phyloP scores from a whole-genome alignment of 2,113 vertebrate species.

The Prionailurus viverrinus region DNA sequence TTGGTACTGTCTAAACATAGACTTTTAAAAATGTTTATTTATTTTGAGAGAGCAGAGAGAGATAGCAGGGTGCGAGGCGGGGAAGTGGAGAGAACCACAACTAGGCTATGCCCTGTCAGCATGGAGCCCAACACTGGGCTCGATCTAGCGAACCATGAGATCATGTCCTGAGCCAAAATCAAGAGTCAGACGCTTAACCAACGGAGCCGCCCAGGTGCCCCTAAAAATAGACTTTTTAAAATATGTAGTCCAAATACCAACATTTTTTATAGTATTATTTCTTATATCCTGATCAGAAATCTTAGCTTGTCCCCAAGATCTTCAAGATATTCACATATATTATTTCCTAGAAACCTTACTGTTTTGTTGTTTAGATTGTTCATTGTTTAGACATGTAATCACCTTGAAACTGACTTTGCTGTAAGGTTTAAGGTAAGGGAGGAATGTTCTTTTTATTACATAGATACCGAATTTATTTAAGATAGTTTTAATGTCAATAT shows the following conservation, averaged over 20 bases:
- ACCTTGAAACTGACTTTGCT: neutral
- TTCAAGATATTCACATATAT: neutral
- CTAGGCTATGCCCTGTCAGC: too few relatives aligned
- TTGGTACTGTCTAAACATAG: neutral
- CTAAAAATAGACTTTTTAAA: conserved; percentile 13
- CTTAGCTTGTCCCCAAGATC: neutral
- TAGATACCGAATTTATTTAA: neutral
- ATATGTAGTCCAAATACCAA: neutral
- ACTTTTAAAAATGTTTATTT: neutral
- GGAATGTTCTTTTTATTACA: neutral
- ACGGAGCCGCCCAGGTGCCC: too few relatives aligned
- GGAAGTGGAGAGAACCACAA: too few relatives aligned
- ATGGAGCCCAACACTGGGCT: too few relatives aligned
- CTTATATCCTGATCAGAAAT: neutral
- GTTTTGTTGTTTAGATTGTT: neutral
- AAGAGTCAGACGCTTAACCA: too few relatives aligned
- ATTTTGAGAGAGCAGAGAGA: too few relatives aligned
- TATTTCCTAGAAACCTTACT: neutral
- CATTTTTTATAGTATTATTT: neutral
- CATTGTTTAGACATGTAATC: neutral
- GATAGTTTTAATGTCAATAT: neutral
- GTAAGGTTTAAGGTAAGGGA: neutral
- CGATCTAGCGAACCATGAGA: too few relatives aligned
- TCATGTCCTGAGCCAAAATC: too few relatives aligned
- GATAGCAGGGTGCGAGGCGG: rapidly evolving